A percentile compares a stretch with the other conserved stretches of the same genome.
Evolutionary conservation across 2,888 invertebrate species (phyloP).

Genomic region (Callimorpha dominula): DNA sequence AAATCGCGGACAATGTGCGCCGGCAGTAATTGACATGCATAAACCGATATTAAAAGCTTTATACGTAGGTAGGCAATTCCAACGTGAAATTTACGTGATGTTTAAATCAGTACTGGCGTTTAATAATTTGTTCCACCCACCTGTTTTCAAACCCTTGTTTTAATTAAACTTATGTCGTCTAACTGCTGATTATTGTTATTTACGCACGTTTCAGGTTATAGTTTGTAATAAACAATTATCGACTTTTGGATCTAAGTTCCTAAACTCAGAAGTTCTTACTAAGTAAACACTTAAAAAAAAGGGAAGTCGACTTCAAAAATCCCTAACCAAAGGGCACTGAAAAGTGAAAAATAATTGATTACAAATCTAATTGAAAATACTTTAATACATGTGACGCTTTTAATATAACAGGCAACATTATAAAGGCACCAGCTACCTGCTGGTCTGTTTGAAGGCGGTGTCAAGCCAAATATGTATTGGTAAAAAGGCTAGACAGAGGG

Average conservation of each 20-base stretch:
- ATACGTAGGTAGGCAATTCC: slow-evolving; percentile 41
- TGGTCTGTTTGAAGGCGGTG: too few relatives aligned
- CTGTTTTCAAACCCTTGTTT: slow-evolving; percentile 58
- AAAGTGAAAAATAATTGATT: too few relatives aligned
- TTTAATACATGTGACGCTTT: too few relatives aligned
- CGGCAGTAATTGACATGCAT: slow-evolving; percentile 51
- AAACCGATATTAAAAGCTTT: slow-evolving; percentile 56
- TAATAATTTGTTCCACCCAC: slow-evolving; percentile 58
- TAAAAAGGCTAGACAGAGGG: too few relatives aligned
- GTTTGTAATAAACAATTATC: slow-evolving; percentile 32
- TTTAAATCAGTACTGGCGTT: slow-evolving; percentile 58
- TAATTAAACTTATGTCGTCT: slow-evolving; percentile 66
- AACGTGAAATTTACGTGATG: slow-evolving; percentile 53
- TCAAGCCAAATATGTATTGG: too few relatives aligned
- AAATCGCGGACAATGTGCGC: slow-evolving; percentile 44
- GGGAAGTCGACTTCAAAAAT: too few relatives aligned
- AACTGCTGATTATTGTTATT: slow-evolving; percentile 60
- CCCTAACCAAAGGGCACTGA: too few relatives aligned
- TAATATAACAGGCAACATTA: too few relatives aligned
- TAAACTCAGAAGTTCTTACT: background rate
- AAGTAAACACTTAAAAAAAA: too few relatives aligned
- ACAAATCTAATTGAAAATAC: too few relatives aligned
- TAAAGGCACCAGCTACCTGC: too few relatives aligned
- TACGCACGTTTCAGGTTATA: slow-evolving; percentile 45
- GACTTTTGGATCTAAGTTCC: slow-evolving; percentile 8